Evolutionary conservation across 1,140 invertebrate species (phyloP), one percentile per base, ranked within the genome.

Genomic region (Drosophila rufa): DNA sequence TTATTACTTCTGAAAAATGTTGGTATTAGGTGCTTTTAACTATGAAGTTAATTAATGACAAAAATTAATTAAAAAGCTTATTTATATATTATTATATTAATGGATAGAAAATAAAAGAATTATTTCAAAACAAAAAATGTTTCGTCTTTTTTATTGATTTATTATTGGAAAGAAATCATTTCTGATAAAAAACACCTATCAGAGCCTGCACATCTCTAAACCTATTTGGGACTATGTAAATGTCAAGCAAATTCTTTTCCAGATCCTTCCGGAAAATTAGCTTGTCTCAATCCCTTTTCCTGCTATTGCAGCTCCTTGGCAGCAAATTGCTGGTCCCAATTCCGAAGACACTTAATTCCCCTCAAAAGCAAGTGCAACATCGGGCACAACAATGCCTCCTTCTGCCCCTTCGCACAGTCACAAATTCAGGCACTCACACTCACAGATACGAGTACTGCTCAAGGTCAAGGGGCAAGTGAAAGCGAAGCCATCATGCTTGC

Each of bases 401-500:
- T n/a, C 27, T 12, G 1, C 51, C 30, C 17, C 4, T 4, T 38
- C 1, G 5, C 8, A 27, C 19, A 40, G n/a, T 43, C 30, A 66
- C 30, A 36, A 12, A 38, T 42, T 19, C 48, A 33, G 40, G 9
- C 15, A 45, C 22, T 43, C 58, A 40, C 57, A 59, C 25, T 17
- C 40, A 61, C 73, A 19, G 25, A 33, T 5, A 36, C 8, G 19
- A 36, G 30, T 33, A 27, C 25, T 30, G 45, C 56, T 82, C 82
- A 87, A 87, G 83, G 85, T 91, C 85, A 90, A 90, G 81, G 81
- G 82, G 69, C 84, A 89, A 87, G 80, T 80, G 84, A 89, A 86
- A 86, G 82, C 75, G 77, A 78, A 66, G 84, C 69, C 80, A 74
- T 59, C 56, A 38, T 27, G 57, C 30, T 67, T 61, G 38, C 42